Base-by-base conservation (phyloP, 2,113 vertebrate genomes). In the Balaenoptera acutorostrata region DNA sequence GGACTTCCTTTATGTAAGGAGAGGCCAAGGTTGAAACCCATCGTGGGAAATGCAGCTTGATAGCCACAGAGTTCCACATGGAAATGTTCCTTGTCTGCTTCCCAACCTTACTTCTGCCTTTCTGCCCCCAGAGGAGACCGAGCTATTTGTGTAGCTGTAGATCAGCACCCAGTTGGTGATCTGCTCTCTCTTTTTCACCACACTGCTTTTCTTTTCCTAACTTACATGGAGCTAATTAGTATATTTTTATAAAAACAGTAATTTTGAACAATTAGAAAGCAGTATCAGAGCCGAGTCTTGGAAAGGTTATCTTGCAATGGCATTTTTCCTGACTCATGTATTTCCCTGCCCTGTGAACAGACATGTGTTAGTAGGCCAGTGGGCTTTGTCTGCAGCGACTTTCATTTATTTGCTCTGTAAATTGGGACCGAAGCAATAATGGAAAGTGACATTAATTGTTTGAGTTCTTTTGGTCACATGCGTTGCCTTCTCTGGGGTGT, bases 321-420 rank as follows among this genome's bases (percentile, higher is more conserved):
- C 97, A 86, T 98, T 98, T 98, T 98, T 95, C 59, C 95, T 98
- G 97, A 98, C 97, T 98, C 97, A 98, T 96, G 98, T 97, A 94
- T 97, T 98, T 97, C 97, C 96, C 15, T 96, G 94, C 98, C 98
- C 98, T 99, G 98, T 98, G 98, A 99, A 99, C 97, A 98, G 98
- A 98, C 98, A 98, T 98, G 98, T 99, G 98, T 99, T 98, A 98
- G 98, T 98, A 98, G 98, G 98, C 98, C 98, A 98, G 95, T 94
- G 96, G 96, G 96, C 98, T 98, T 98, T 98, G 98, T 98, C 98
- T 98, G 95, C 97, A 88, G 97, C 98, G 98, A 99, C 99, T 99
- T 99, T 99, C 99, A 99, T 99, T 99, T 99, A 99, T 99, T 99
- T 99, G 98, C 99, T 99, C 98, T 99, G 98, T 99, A 99, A 99